These are phyloP conservation scores for Helogale parvula DNA, from an alignment of 2,113 vertebrate genomes.

Conservation along the genomic window DNA sequence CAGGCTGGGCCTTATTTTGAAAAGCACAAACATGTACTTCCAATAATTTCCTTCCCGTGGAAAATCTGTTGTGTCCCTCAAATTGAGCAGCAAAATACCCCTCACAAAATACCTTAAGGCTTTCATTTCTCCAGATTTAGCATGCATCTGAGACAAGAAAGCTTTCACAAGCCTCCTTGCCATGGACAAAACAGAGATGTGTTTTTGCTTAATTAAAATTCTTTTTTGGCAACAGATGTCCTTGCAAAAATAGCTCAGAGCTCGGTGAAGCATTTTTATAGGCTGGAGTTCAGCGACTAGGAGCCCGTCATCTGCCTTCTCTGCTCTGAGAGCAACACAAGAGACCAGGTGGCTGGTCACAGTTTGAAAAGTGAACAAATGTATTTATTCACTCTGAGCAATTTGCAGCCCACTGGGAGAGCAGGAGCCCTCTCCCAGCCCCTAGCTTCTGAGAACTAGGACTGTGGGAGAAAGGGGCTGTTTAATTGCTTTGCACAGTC, in stretches of 20 bases:
- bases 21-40: constrained; percentile 69
- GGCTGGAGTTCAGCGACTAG: constrained; percentile 84
- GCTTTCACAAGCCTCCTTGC: constrained; percentile 80
- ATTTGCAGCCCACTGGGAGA: constrained; percentile 80
- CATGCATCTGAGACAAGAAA: constrained; percentile 79
- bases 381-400: constrained; percentile 84
- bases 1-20: constrained; percentile 71
- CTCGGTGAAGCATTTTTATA: constrained; percentile 86
- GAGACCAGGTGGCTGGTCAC: constrained; percentile 85
- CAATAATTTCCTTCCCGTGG: constrained; percentile 60
- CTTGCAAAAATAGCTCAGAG: constrained; percentile 85
- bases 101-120: constrained; percentile 77
- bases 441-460: constrained; percentile 65
- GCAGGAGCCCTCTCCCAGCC: constrained; percentile 68
- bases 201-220: constrained; percentile 87
- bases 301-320: constrained; percentile 85
- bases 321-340: constrained; percentile 84
- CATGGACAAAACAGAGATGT: constrained; percentile 83
- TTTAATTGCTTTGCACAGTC: constrained; percentile 69
- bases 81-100: constrained; percentile 68
- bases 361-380: constrained; percentile 84
- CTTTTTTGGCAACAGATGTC: constrained; percentile 85
- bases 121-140: constrained; percentile 79
- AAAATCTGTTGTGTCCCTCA: constrained; percentile 76
- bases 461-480: constrained; percentile 63